Conservation (phyloP, 2,113 vertebrate genomes). For the Bambusicola thoracicus region DNA sequence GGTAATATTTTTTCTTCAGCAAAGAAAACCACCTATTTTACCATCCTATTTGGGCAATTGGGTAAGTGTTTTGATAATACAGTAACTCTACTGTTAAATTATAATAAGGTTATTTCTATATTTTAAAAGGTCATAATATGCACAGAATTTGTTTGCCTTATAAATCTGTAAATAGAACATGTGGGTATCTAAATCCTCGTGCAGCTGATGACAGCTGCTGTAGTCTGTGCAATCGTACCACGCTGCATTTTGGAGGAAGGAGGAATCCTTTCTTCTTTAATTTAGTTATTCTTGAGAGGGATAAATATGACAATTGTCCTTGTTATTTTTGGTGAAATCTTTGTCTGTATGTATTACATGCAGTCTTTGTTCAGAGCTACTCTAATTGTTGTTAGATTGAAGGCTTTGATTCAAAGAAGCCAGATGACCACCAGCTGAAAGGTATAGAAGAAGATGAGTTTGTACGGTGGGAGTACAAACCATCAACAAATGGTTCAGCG, state of each 20-base stretch:
- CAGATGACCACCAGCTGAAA: slow-evolving; percentile 93
- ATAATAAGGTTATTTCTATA: not conserved
- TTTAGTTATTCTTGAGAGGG: not conserved
- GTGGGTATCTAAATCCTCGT: not conserved
- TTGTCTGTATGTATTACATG: not conserved
- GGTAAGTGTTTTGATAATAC: slow-evolving; percentile 76
- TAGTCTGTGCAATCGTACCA: not conserved
- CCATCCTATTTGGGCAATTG: slow-evolving; percentile 93
- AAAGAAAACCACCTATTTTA: slow-evolving; percentile 90
- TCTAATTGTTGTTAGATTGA: slow-evolving; percentile 85
- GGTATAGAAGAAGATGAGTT: slow-evolving; percentile 84
- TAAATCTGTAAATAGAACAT: not conserved
- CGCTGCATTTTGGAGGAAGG: not conserved
- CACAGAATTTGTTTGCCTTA: not conserved
- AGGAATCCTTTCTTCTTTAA: not conserved
- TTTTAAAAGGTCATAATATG: not conserved
- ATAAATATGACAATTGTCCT: not conserved
- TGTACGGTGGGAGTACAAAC: slow-evolving; percentile 92
- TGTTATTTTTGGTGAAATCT: not conserved
- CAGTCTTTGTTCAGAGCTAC: not conserved
- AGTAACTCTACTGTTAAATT: not conserved
- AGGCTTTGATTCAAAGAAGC: slow-evolving; percentile 91
- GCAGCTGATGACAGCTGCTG: not conserved
- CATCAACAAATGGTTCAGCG: slow-evolving; percentile 80
- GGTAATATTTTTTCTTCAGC: slow-evolving; percentile 99